phyloP scores from a whole-genome alignment of 2,113 vertebrate species.

The Girardinichthys multiradiatus region DNA sequence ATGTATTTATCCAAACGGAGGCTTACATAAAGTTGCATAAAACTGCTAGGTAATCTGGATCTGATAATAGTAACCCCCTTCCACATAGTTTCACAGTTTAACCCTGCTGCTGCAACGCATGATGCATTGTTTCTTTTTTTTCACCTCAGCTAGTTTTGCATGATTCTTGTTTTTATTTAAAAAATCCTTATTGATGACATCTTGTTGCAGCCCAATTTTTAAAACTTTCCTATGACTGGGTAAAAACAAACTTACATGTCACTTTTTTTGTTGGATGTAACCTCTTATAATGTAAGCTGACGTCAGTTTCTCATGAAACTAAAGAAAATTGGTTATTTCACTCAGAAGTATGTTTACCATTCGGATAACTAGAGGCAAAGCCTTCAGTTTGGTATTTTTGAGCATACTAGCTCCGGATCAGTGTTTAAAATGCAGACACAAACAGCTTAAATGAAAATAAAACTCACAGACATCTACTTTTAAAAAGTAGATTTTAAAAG shows the following conservation, averaged over 20 bases:
- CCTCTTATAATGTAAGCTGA: neutral
- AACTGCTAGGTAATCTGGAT: neutral
- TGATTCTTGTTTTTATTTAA: neutral
- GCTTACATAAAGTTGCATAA: neutral
- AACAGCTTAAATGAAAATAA: neutral
- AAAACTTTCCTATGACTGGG: neutral
- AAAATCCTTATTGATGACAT: neutral
- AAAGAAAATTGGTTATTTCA: neutral
- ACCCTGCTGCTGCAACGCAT: slow-evolving; percentile 29
- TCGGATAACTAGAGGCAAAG: neutral
- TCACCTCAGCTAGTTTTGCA: neutral
- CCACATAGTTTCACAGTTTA: slow-evolving; percentile 28
- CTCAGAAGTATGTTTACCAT: neutral
- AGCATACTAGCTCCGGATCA: neutral
- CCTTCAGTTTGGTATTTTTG: neutral
- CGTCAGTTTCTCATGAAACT: neutral
- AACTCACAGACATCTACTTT: neutral
- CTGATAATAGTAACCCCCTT: neutral
- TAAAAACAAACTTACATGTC: neutral
- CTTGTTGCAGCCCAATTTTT: neutral
- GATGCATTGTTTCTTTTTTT: slow-evolving; percentile 14
- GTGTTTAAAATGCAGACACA: neutral
- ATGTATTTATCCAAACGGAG: slow-evolving; percentile 12
- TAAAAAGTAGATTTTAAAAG: neutral
- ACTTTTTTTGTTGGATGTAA: neutral